Conservation (phyloP, 2,113 vertebrate species). For the Serilophus lunatus region DNA sequence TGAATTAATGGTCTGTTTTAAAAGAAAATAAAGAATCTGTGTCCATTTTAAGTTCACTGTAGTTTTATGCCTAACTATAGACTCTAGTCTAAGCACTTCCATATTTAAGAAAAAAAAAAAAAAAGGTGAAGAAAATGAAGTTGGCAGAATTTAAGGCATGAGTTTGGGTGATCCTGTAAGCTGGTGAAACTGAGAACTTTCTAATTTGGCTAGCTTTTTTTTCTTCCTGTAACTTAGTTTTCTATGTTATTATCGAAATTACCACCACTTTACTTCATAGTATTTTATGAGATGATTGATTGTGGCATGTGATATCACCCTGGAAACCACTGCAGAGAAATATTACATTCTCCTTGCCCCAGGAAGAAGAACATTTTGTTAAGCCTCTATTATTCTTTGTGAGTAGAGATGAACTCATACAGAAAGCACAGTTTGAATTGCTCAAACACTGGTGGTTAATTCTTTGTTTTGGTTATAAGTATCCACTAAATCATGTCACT, state of each 20-base stretch:
- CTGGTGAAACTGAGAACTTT: background rate
- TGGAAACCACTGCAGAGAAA: slow-evolving; percentile 3
- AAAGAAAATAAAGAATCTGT: background rate
- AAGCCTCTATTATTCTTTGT: background rate
- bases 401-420: background rate
- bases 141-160: background rate
- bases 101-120: background rate
- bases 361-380: slow-evolving; percentile 30
- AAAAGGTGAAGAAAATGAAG: background rate
- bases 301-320: background rate
- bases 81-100: background rate
- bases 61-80: background rate
- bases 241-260: slow-evolving; percentile 9
- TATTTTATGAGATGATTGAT: background rate
- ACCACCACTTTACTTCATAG: background rate
- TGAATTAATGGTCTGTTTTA: slow-evolving; percentile 18
- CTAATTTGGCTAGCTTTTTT: background rate
- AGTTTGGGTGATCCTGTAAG: background rate
- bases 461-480: slow-evolving; percentile 25
- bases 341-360: slow-evolving; percentile 6
- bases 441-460: background rate
- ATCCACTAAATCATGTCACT: background rate
- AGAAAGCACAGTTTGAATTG: slow-evolving; percentile 1
- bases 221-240: background rate
- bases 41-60: background rate